Evolutionary conservation across 1,140 invertebrate genomes (phyloP).

Genomic region (Lethrus apterus): DNA sequence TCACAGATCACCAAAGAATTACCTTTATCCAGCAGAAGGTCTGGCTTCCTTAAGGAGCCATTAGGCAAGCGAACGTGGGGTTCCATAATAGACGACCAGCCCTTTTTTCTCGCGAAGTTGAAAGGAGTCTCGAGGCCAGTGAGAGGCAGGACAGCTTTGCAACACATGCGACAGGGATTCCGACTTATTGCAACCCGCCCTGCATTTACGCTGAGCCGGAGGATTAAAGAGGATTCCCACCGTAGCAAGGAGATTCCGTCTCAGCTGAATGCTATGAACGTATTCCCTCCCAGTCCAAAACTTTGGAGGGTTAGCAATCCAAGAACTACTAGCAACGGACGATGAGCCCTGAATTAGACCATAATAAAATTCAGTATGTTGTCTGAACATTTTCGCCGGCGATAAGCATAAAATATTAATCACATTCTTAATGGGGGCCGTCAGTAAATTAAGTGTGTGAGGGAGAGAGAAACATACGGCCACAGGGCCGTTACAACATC

Average conservation of each 20-base stretch:
- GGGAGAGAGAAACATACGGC: too few relatives aligned
- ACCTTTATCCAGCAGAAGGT: slow-evolving; percentile 3
- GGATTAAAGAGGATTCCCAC: neutral
- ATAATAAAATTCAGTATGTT: too few relatives aligned
- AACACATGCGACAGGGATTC: slow-evolving; percentile 7
- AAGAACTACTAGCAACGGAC: neutral
- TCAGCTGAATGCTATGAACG: neutral
- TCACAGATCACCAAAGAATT: slow-evolving; percentile 2
- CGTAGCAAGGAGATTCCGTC: neutral
- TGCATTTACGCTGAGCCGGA: neutral
- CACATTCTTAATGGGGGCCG: too few relatives aligned
- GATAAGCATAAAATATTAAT: too few relatives aligned
- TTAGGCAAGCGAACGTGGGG: slow-evolving; percentile 6
- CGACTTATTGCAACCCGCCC: neutral
- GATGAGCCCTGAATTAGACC: neutral
- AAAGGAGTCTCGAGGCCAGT: neutral
- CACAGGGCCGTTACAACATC: too few relatives aligned
- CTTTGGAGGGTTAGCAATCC: neutral
- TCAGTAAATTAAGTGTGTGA: too few relatives aligned
- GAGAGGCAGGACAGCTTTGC: neutral
- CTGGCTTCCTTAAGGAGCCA: slow-evolving; percentile 4
- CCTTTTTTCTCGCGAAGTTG: slow-evolving; percentile 66
- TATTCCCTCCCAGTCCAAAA: neutral
- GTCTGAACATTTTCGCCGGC: too few relatives aligned
- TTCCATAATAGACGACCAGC: slow-evolving; percentile 24